Evolutionary conservation across 2,888 invertebrate species (phyloP).

Genomic region (Campoplex nolae): DNA sequence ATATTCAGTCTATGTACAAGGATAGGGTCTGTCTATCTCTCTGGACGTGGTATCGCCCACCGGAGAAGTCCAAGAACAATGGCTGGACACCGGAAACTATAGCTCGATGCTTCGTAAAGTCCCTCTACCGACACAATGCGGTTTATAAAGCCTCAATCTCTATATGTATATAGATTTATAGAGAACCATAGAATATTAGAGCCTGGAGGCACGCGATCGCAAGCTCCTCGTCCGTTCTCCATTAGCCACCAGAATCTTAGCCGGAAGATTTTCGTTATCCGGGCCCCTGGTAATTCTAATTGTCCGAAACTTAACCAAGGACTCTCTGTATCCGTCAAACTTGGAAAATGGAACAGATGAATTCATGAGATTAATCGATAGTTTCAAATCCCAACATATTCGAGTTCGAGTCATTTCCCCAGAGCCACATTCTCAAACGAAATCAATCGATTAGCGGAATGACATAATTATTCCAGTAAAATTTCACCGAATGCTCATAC

Average conservation of each 20-base stretch:
- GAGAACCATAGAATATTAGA: slow-evolving; percentile 42
- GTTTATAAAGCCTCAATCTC: background rate
- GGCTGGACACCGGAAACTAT: slow-evolving; percentile 58
- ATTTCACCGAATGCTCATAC: no score
- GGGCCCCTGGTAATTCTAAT: slow-evolving; percentile 32
- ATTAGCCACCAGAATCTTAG: slow-evolving; percentile 40
- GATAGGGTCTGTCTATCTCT: slow-evolving; percentile 60
- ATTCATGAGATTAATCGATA: background rate
- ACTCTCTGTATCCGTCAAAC: background rate
- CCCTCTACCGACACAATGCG: slow-evolving; percentile 44
- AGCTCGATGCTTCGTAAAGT: slow-evolving; percentile 53
- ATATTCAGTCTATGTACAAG: slow-evolving; percentile 23
- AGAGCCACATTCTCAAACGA: background rate
- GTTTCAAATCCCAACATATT: background rate
- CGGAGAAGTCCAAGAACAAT: slow-evolving; percentile 65
- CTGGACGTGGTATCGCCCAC: slow-evolving; percentile 56
- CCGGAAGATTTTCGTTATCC: slow-evolving; percentile 60
- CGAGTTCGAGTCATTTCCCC: background rate
- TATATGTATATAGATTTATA: slow-evolving; percentile 30
- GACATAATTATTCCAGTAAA: background rate
- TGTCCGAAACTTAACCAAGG: slow-evolving; percentile 14
- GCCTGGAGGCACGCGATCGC: slow-evolving; percentile 48
- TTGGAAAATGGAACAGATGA: background rate
- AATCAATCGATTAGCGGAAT: background rate
- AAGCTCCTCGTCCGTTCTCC: slow-evolving; percentile 40